These are phyloP conservation scores for Rhagium mordax DNA, from an alignment of 2,888 invertebrate genomes.

Conservation along the genomic window DNA sequence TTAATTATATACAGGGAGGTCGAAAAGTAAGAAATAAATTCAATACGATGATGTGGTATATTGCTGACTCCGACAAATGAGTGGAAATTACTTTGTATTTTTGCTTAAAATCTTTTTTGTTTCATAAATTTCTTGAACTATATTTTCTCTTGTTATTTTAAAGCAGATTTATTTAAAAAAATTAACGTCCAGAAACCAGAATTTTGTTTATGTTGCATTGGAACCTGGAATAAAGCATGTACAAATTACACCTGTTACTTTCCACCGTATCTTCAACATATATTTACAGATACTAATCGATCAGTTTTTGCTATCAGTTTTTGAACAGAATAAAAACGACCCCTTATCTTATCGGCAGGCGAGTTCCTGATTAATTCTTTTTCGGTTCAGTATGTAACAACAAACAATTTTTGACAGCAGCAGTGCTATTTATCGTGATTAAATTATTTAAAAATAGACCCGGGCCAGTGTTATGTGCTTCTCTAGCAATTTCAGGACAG, in stretches of 20 bases:
- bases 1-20: too few species aligned
- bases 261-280: not conserved
- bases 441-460: not conserved
- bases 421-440: not conserved
- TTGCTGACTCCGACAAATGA: too few species aligned
- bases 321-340: conserved; percentile 19
- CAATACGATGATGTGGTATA: too few species aligned
- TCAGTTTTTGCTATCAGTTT: conserved; percentile 27
- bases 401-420: conserved; percentile 27
- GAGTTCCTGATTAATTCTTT: conserved; percentile 18
- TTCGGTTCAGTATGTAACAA: conserved; percentile 7
- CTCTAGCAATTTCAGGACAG: conserved; percentile 26
- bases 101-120: too few species aligned
- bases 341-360: conserved; percentile 29
- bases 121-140: too few species aligned
- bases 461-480: conserved; percentile 36
- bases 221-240: not conserved
- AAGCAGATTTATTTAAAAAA: too few species aligned
- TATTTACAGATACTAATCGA: conserved; percentile 16
- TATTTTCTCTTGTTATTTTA: too few species aligned
- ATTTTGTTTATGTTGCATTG: too few species aligned
- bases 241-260: not conserved
- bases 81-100: too few species aligned
- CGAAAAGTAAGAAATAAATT: too few species aligned
- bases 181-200: too few species aligned